Evolutionary conservation across 2,113 vertebrate species (phyloP).

Genomic region (Agapornis roseicollis): DNA sequence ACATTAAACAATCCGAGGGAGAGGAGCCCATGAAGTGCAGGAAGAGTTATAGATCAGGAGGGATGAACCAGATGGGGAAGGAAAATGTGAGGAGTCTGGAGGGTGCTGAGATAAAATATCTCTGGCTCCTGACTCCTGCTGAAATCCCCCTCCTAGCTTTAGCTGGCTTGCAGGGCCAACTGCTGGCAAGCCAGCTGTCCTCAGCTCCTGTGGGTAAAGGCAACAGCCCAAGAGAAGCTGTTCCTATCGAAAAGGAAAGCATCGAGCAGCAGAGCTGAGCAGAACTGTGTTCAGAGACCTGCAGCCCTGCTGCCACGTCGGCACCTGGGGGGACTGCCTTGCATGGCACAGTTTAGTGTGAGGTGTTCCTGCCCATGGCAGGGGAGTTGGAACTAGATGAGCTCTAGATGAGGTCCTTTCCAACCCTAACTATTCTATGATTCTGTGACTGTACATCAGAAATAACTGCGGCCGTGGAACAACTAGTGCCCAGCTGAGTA

Average conservation of each 20-base stretch:
- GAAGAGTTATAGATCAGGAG: not conserved
- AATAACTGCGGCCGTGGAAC: rapidly evolving
- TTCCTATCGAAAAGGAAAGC: not conserved
- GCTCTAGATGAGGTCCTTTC: too few relatives aligned
- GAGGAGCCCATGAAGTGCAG: not conserved
- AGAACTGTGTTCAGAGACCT: rapidly evolving
- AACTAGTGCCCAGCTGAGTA: not conserved
- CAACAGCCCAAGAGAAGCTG: not conserved
- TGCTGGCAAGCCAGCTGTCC: not conserved
- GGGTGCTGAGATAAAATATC: not conserved
- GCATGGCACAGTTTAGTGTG: too few relatives aligned
- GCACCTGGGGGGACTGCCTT: not conserved
- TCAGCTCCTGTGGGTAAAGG: not conserved
- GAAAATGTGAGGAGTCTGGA: not conserved
- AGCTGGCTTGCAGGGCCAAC: not conserved
- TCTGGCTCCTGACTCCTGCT: not conserved
- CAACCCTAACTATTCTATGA: too few relatives aligned
- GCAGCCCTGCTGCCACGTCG: not conserved
- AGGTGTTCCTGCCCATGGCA: too few relatives aligned
- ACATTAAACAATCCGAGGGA: not conserved
- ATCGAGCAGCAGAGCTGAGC: not conserved
- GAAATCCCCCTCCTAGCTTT: not conserved
- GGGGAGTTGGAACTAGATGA: too few relatives aligned
- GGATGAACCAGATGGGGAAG: not conserved
- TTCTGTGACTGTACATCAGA: rapidly evolving